Conservation (phyloP, 1,140 invertebrate species). For the Ruditapes philippinarum region DNA sequence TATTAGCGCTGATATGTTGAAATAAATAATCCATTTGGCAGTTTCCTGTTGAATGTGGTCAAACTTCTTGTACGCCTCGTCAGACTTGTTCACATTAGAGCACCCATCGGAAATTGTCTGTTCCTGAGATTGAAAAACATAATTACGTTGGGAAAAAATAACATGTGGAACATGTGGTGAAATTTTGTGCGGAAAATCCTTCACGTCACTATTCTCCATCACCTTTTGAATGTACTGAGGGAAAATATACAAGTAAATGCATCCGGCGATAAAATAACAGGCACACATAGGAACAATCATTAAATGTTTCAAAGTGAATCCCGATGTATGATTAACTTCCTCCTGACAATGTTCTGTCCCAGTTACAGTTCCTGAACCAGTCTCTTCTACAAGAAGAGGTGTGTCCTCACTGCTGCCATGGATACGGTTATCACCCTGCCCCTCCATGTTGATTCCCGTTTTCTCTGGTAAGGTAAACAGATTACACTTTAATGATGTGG, state of each 20-base stretch:
- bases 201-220: not conserved
- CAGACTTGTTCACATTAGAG: conserved; percentile 14
- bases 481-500: too few species aligned
- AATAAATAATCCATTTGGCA: conserved; percentile 43
- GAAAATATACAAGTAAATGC: not conserved
- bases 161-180: not conserved
- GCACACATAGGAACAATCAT: conserved; percentile 39
- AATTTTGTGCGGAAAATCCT: not conserved
- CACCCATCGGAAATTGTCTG: not conserved
- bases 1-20: not conserved
- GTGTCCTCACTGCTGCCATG: not conserved
- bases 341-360: not conserved
- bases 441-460: conserved; percentile 4
- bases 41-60: conserved; percentile 35
- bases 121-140: not conserved
- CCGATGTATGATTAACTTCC: not conserved
- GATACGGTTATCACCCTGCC: not conserved
- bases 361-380: not conserved
- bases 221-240: conserved; percentile 40
- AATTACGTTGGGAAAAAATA: not conserved
- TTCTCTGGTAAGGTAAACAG: too few species aligned
- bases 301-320: not conserved
- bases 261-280: conserved; percentile 20
- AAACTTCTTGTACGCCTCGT: conserved; percentile 15
- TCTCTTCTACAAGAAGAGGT: not conserved